These are phyloP conservation scores for Drosophila testacea DNA, from an alignment of 2,888 invertebrate genomes.

Conservation along the genomic window DNA sequence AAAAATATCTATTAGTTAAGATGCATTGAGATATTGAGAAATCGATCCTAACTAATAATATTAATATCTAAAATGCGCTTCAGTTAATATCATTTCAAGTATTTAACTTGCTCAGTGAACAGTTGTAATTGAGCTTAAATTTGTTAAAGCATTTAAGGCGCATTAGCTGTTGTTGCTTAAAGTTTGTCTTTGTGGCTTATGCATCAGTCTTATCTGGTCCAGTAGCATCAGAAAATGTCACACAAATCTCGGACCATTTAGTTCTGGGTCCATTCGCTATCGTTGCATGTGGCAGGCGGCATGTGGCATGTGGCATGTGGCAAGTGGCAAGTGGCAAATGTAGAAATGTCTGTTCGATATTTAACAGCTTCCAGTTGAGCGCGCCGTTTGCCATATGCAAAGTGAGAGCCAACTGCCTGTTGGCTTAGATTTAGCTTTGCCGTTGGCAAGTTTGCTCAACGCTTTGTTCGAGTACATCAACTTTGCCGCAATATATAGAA, in stretches of 20 bases:
- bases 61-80: too few relatives aligned
- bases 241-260: conserved; percentile 72
- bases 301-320: conserved; percentile 14
- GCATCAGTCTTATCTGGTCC: conserved; percentile 70
- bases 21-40: too few relatives aligned
- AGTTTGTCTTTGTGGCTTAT: conserved; percentile 44
- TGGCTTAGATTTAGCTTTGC: conserved; percentile 67
- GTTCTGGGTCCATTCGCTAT: conserved; percentile 29
- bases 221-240: conserved; percentile 57
- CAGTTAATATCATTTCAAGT: not conserved
- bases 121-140: conserved; percentile 1
- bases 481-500: conserved; percentile 38
- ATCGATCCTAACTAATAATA: too few relatives aligned
- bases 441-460: conserved; percentile 64
- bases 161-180: conserved; percentile 24
- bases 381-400: conserved; percentile 48
- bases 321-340: conserved; percentile 28
- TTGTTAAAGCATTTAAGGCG: conserved; percentile 23
- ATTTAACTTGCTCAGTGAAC: not conserved
- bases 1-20: too few relatives aligned
- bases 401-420: conserved; percentile 59
- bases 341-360: conserved; percentile 68
- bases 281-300: conserved; percentile 10
- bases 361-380: conserved; percentile 75
- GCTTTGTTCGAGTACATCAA: conserved; percentile 59